phyloP scores from a whole-genome alignment of 2,113 vertebrate genomes.

The Cyrtonyx montezumae region DNA sequence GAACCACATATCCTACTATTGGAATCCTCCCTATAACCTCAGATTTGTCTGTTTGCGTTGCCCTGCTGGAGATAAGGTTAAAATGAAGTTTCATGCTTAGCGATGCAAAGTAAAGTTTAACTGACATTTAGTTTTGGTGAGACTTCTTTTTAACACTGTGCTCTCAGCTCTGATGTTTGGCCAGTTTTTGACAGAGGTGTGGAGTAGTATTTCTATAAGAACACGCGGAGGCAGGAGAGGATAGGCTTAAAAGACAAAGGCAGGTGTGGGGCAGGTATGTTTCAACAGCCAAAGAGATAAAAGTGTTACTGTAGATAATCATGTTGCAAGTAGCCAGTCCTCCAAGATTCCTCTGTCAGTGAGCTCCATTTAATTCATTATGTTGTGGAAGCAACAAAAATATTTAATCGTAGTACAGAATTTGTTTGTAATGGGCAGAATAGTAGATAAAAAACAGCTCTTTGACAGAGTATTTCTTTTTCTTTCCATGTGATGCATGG shows the following conservation, averaged over 20 bases:
- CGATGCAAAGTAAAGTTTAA: background rate
- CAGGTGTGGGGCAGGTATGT: background rate
- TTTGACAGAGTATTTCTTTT: background rate
- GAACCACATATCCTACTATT: background rate
- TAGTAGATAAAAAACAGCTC: background rate
- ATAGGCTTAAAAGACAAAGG: background rate
- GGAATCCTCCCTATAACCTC: background rate
- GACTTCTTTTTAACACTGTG: background rate
- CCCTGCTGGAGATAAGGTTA: background rate
- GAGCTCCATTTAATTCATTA: background rate
- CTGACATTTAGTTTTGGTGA: background rate
- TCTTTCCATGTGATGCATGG: background rate
- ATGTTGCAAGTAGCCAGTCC: background rate
- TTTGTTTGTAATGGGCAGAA: background rate
- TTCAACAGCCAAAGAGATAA: background rate
- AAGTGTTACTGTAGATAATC: background rate
- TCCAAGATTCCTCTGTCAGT: background rate
- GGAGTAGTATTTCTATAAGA: background rate
- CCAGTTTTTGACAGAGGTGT: background rate
- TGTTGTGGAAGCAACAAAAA: background rate
- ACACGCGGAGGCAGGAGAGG: background rate
- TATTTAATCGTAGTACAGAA: background rate
- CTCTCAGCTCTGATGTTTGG: background rate
- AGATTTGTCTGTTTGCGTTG: background rate
- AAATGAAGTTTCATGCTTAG: background rate